Evolutionary conservation across 2,888 invertebrate species (phyloP).

Genomic region (Hirtodrosophila confusa): DNA sequence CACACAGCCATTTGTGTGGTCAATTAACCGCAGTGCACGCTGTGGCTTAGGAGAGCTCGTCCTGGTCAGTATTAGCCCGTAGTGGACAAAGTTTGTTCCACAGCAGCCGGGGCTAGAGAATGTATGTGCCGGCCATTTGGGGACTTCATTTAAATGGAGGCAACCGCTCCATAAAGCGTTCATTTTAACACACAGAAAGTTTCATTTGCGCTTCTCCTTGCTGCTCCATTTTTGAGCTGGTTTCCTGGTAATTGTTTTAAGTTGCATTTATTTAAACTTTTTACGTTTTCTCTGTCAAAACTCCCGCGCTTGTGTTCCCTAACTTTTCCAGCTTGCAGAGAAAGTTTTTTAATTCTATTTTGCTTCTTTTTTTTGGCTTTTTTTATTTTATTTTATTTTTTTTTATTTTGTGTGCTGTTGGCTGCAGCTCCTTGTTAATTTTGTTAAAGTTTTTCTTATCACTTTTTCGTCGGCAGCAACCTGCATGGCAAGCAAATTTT

Average conservation of each 20-base stretch:
- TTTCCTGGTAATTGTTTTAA: slow-evolving; percentile 75
- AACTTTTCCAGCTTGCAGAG: slow-evolving; percentile 60
- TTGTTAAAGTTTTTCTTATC: slow-evolving; percentile 69
- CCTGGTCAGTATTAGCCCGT: slow-evolving; percentile 7
- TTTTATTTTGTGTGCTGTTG: slow-evolving; percentile 6
- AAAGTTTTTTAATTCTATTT: slow-evolving; percentile 64
- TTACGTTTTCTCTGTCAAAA: slow-evolving; percentile 31
- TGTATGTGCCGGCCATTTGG: slow-evolving; percentile 35
- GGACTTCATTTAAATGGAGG: slow-evolving; percentile 64
- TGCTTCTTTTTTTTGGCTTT: slow-evolving; percentile 33
- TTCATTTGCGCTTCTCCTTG: slow-evolving; percentile 36
- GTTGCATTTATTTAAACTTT: slow-evolving; percentile 74
- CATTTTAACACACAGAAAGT: slow-evolving; percentile 51
- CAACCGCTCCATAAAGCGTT: slow-evolving; percentile 47
- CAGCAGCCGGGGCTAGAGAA: not conserved
- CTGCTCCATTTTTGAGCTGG: slow-evolving; percentile 47
- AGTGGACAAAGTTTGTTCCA: slow-evolving; percentile 50
- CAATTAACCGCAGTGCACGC: slow-evolving; percentile 62
- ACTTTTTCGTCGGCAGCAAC: slow-evolving; percentile 43
- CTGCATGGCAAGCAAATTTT: slow-evolving; percentile 41
- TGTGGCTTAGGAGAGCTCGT: slow-evolving; percentile 20
- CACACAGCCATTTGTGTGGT: slow-evolving; percentile 43
- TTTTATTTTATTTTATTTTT: slow-evolving; percentile 10
- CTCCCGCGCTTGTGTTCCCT: slow-evolving; percentile 19
- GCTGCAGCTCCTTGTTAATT: slow-evolving; percentile 66